Base-by-base conservation (phyloP, 2,797 vertebrate species). In the Bucorvus abyssinicus region DNA sequence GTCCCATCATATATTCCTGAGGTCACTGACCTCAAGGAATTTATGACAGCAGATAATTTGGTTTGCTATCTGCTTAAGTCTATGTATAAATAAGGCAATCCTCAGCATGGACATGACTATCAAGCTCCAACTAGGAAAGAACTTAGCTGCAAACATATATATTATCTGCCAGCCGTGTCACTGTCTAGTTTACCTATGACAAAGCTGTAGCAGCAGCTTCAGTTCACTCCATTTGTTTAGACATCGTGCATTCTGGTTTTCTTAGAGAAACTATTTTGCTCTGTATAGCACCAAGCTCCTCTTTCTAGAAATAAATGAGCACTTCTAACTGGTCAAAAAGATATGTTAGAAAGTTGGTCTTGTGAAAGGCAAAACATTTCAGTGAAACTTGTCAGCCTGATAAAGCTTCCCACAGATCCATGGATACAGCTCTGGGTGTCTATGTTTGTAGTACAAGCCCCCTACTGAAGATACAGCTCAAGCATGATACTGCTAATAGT, bases 241-340 rank as follows among this genome's bases (percentile, higher is more conserved):
- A 22, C 4, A 60, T 67, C 0, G 0, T 14, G 7, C 9, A 24
- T 27, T 59, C 11, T 38, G 26, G 8, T 84, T 87, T 75, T 59
- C 70, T 26, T 7, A 3, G 32, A 44, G 10, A 70, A 73, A 47
- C 34, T 26, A 24, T 74, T 91, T 69, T 75, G 4, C 13, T 49
- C 30, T 74, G 9, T 40, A 49, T 4, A 82, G 5, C 27, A 73
- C 12, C 22, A n/a, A 80, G 7, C 2, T 78, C 19, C 14, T 61
- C 16, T 22, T 86, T 60, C 15, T 61, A 68, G 13, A 10, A 86
- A 86, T 50, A 1, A 64, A 15, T 38, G 2, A 49, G 6, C 15
- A 29, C 69, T 87, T 57, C 14, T n/a, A 40, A 57, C 14, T 29
- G 8, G 10, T 57, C 73, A 68, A n/a, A 83, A 74, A n/a, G 3